Conservation (phyloP, 2,113 vertebrate genomes). For the Chaetodon auriga region DNA sequence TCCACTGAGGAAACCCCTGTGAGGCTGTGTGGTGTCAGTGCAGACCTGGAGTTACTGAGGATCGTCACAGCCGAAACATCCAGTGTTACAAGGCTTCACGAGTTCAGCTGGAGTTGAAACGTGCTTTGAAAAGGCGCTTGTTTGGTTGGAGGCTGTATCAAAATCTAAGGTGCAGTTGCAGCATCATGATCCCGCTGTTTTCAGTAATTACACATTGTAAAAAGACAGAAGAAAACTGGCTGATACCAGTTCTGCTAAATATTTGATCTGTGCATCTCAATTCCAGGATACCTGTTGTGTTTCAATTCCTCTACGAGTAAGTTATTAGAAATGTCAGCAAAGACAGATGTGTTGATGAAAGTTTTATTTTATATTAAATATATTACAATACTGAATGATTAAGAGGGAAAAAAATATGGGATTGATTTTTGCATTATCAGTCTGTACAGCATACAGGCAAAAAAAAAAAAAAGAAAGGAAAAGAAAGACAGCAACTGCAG, state of each 20-base stretch:
- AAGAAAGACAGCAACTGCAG: constrained; percentile 66
- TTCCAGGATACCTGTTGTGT: too few relatives aligned
- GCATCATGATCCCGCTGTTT: neutral
- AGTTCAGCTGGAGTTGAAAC: neutral
- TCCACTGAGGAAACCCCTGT: constrained; percentile 4
- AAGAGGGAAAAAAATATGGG: constrained; percentile 80
- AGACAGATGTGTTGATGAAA: constrained; percentile 80
- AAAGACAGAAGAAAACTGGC: neutral
- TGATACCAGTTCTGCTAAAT: neutral
- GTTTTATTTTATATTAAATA: constrained; percentile 90
- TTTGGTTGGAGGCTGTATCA: neutral
- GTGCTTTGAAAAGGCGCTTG: neutral
- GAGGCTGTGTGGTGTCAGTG: neutral
- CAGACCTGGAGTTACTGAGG: neutral
- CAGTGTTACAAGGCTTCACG: neutral
- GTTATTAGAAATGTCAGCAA: constrained; percentile 32
- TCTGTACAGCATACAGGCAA: constrained; percentile 82
- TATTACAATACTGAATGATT: constrained; percentile 89
- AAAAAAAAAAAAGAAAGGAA: constrained; percentile 55
- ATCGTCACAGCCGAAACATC: neutral
- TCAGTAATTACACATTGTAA: neutral
- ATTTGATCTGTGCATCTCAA: neutral
- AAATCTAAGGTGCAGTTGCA: neutral
- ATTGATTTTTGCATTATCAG: constrained; percentile 82
- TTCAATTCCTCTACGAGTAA: neutral